phyloP scores from a whole-genome alignment of 2,888 invertebrate genomes.

The Euplexia lucipara region DNA sequence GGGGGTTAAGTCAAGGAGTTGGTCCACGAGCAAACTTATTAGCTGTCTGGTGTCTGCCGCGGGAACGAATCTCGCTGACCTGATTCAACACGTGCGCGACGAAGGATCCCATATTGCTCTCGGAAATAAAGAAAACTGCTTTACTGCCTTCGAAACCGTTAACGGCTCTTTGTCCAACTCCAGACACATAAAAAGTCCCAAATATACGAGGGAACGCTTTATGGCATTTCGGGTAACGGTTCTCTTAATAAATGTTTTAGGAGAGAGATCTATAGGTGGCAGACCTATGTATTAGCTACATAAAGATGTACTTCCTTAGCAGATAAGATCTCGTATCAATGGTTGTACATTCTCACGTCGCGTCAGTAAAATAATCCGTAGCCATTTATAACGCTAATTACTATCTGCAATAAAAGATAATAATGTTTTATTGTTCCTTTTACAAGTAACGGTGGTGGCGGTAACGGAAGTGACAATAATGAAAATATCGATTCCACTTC shows the following conservation, averaged over 20 bases:
- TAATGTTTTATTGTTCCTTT: slow-evolving; percentile 42
- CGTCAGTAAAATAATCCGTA: slow-evolving; percentile 24
- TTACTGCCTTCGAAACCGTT: slow-evolving; percentile 81
- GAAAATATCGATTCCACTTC: slow-evolving; percentile 43
- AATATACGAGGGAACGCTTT: slow-evolving; percentile 78
- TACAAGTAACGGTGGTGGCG: slow-evolving; percentile 25
- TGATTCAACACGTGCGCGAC: slow-evolving; percentile 79
- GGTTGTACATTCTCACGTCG: slow-evolving; percentile 22
- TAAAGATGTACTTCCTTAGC: slow-evolving; percentile 11
- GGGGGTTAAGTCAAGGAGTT: slow-evolving; percentile 14
- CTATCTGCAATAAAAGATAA: slow-evolving; percentile 49
- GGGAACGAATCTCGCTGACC: slow-evolving; percentile 71
- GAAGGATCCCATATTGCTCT: slow-evolving; percentile 66
- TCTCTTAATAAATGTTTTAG: slow-evolving; percentile 68
- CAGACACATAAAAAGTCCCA: slow-evolving; percentile 86
- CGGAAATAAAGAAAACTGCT: slow-evolving; percentile 80
- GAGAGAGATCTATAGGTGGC: slow-evolving; percentile 28
- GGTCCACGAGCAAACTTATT: slow-evolving; percentile 31
- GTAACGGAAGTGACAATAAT: slow-evolving; percentile 47
- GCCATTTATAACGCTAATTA: slow-evolving; percentile 41
- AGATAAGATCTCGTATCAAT: slow-evolving; percentile 36
- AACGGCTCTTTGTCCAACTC: slow-evolving; percentile 82
- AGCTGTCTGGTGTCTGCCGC: slow-evolving; percentile 20
- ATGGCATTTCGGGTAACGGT: slow-evolving; percentile 77
- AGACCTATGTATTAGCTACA: background rate